Evolutionary conservation across 37 sponge, comb jelly and placozoan species (phyloP), one percentile per base, ranked within the genome.

Genomic region (Beroe forskalii): DNA sequence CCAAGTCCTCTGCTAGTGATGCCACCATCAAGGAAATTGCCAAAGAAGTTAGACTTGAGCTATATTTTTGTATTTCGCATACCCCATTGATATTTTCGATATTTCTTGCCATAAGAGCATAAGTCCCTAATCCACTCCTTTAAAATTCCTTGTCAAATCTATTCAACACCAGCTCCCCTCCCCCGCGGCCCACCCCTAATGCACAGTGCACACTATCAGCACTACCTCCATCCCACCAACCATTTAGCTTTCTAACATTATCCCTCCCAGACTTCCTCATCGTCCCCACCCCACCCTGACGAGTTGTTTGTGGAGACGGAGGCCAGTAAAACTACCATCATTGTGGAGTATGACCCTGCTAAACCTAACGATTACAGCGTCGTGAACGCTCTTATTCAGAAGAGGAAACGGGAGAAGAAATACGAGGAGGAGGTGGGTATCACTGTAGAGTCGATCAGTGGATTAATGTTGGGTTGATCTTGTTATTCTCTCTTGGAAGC

Each of bases 261-360:
- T 96, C 60, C 93, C 93, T 62, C 96, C 94, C 90, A 72, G 75
- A 36, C 22, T 72, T 6, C 39, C 35, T 12, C 23, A 72, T 4
- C 39, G 39, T 48, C 55, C 6, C 55, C 55, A 12, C 27, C 32
- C 35, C 72, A 69, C 17, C 72, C 72, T 4, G 72, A 69, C 19
- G 86, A 80, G 30, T 14, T 80, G 4, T 80, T 80, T 43, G 86
- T 80, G 30, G 86, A 80, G 55, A 80, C 86, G 25, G 86, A 80
- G 19, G 86, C 86, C 25, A 35, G 38, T 48, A 80, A 80, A 48
- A 80, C 22, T 3, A 23, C 37, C 0, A 64, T 93, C 23, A 22
- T 60, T 30, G 93, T 96, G 62, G 95, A 96, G 90, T 98, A 98
- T 76, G 94, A 98, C 62, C 99, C 99, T n/a, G 38, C 94, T 43